These are phyloP conservation scores for Onychomys torridus DNA, from an alignment of 2,797 vertebrate genomes.

Conservation along the genomic window DNA sequence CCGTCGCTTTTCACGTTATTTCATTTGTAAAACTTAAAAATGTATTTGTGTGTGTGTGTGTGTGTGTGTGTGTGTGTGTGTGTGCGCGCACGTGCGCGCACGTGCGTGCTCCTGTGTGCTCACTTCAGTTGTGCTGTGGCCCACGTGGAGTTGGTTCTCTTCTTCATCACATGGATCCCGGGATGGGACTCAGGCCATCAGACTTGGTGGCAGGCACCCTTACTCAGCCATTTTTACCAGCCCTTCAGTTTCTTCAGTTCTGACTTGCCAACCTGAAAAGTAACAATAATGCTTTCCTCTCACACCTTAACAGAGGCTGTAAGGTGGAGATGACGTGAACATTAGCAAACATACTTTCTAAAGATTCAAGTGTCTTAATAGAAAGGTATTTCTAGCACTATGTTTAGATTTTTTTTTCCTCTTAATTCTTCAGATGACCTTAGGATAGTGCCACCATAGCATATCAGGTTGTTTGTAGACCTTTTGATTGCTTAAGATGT, in stretches of 20 bases:
- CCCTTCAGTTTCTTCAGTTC: neutral
- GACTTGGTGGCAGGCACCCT: neutral
- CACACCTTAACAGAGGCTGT: neutral
- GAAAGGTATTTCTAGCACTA: constrained; percentile 4
- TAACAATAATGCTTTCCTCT: neutral
- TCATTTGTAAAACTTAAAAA: neutral
- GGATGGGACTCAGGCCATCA: neutral
- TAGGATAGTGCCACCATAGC: neutral
- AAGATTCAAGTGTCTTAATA: constrained; percentile 18
- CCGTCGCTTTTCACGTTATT: neutral
- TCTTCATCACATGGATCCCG: neutral
- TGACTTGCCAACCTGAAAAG: constrained; percentile 40
- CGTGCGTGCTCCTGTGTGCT: neutral
- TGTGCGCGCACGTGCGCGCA: fast-evolving
- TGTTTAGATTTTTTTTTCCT: constrained; percentile 15
- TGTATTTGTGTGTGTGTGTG: neutral
- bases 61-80: neutral
- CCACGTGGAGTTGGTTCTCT: neutral
- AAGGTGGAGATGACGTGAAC: neutral
- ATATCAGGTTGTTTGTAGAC: neutral
- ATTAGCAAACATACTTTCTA: neutral
- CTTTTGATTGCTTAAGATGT: neutral
- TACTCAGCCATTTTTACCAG: neutral
- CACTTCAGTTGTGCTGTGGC: neutral
- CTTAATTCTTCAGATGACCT: neutral